phyloP scores from a whole-genome alignment of 2,797 vertebrate species.

The Sternarchorhynchus goeldii region DNA sequence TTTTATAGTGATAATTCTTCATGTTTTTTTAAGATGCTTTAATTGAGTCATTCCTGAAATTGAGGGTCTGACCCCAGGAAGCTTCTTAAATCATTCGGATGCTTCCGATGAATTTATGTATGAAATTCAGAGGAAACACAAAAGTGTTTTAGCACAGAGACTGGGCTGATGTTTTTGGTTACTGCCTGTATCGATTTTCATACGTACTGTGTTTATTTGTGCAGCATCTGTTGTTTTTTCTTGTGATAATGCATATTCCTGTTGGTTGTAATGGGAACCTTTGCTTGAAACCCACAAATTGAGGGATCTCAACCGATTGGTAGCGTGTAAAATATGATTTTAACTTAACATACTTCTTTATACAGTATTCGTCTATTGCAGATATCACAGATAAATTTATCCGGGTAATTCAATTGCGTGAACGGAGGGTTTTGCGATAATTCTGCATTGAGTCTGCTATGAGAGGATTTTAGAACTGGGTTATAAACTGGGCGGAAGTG shows the following conservation, averaged over 20 bases:
- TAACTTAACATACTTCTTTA: slow-evolving; percentile 2
- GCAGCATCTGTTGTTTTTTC: neutral
- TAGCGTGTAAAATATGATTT: neutral
- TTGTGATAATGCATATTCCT: neutral
- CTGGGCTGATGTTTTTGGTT: neutral
- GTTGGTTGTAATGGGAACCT: neutral
- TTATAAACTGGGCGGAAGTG: slow-evolving; percentile 58
- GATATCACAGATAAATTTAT: neutral
- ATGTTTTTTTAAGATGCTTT: neutral
- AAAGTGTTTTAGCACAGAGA: neutral
- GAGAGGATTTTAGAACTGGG: slow-evolving; percentile 24
- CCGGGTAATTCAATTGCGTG: neutral
- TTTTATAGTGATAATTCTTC: neutral
- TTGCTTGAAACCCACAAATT: neutral
- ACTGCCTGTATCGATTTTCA: neutral
- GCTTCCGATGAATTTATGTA: neutral
- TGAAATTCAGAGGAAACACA: neutral
- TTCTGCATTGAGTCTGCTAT: neutral
- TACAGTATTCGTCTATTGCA: slow-evolving; percentile 5
- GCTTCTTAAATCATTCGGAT: neutral
- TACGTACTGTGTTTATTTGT: neutral
- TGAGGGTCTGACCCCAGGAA: neutral
- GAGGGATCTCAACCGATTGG: neutral
- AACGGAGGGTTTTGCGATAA: neutral
- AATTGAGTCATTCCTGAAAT: neutral